These are phyloP conservation scores for Holothuria leucospilota DNA, from an alignment of 53 echinoderm and acorn worm species.

Conservation along the genomic window DNA sequence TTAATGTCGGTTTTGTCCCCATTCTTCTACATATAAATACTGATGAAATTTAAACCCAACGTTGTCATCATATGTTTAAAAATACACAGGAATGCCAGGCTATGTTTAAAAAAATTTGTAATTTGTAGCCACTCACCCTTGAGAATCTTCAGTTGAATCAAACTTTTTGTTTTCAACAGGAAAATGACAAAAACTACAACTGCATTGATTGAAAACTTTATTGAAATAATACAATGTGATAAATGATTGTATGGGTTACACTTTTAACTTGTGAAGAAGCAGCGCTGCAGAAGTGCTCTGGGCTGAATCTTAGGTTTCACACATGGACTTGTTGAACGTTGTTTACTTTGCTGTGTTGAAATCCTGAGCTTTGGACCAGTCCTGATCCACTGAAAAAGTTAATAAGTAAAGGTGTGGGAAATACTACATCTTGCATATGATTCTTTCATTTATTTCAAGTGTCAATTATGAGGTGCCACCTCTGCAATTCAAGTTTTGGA, in stretches of 20 bases:
- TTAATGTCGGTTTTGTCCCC: conserved; percentile 10
- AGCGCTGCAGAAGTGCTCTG: conserved; percentile 13
- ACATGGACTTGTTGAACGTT: neutral
- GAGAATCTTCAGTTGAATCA: conserved; percentile 31
- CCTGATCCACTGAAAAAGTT: neutral
- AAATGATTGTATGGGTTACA: neutral
- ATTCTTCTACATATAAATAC: neutral
- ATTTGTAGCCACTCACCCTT: conserved; percentile 20
- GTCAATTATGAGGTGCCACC: conserved; percentile 11
- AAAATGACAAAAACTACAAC: conserved; percentile 25
- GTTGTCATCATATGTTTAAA: conserved; percentile 12
- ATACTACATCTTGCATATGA: conserved; percentile 17
- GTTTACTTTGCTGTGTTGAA: conserved; percentile 12
- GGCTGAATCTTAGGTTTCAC: conserved; percentile 16
- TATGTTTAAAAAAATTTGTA: conserved; percentile 20
- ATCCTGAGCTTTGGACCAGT: conserved; percentile 1
- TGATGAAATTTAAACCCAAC: neutral
- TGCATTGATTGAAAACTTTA: conserved; percentile 22
- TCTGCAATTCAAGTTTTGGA: conserved; percentile 23
- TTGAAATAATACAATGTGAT: conserved; percentile 21
- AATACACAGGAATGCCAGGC: conserved; percentile 3
- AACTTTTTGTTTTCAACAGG: conserved; percentile 31
- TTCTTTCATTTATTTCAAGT: conserved; percentile 19
- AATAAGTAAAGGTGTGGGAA: conserved; percentile 5
- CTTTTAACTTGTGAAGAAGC: conserved; percentile 14